These are phyloP conservation scores for Triplophysa siluroides DNA, from an alignment of 2,113 vertebrate genomes.

Conservation along the genomic window DNA sequence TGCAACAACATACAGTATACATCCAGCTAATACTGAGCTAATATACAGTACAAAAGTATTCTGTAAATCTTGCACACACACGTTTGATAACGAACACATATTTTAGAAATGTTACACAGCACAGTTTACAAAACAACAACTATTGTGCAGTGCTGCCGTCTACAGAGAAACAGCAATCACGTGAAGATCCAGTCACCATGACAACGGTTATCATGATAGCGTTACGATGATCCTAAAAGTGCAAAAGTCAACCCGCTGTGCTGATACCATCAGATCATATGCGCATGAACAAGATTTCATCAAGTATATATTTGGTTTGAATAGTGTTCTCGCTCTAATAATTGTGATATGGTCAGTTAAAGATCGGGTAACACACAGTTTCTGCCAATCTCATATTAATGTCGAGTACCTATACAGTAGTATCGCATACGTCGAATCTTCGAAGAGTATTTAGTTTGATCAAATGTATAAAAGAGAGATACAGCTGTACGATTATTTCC, in stretches of 20 bases:
- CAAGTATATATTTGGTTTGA: neutral
- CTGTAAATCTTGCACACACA: constrained; percentile 62
- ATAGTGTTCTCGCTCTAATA: neutral
- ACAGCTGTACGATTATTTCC: too few relatives aligned
- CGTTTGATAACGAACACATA: constrained; percentile 58
- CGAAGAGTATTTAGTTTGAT: too few relatives aligned
- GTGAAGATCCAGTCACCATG: constrained; percentile 30
- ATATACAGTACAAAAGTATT: constrained; percentile 66
- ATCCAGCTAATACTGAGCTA: constrained; percentile 79
- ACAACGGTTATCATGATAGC: constrained; percentile 54
- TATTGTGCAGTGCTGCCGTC: constrained; percentile 68
- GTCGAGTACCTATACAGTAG: too few relatives aligned
- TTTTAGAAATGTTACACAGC: constrained; percentile 54
- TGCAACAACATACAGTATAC: constrained; percentile 66
- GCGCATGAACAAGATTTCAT: neutral
- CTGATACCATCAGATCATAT: constrained; percentile 59
- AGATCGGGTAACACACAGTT: too few relatives aligned
- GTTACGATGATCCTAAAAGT: constrained; percentile 54
- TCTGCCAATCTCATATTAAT: too few relatives aligned
- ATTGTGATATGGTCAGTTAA: neutral
- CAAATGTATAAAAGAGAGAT: too few relatives aligned
- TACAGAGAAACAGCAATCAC: constrained; percentile 49
- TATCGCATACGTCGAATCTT: too few relatives aligned
- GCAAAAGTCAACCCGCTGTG: constrained; percentile 70
- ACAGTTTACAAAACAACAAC: constrained; percentile 65